These are phyloP conservation scores for Brachyrhaphis roseni DNA, from an alignment of 2,797 vertebrate genomes.

Conservation along the genomic window DNA sequence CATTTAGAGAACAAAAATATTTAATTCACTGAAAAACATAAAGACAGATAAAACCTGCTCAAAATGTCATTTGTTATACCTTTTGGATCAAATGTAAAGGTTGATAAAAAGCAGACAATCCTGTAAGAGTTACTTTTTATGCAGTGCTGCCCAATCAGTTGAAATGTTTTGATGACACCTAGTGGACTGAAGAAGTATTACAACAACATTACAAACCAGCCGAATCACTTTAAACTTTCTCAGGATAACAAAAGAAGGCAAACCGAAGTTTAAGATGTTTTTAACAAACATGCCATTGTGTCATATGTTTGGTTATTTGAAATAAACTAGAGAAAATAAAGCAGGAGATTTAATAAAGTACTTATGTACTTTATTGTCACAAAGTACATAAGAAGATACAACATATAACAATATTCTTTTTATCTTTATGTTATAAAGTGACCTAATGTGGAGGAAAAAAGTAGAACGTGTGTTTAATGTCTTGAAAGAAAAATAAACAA, in stretches of 20 bases:
- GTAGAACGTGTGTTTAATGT: slow-evolving; percentile 22
- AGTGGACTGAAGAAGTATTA: slow-evolving; percentile 44
- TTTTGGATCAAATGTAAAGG: background rate
- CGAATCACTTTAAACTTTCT: background rate
- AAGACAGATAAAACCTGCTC: background rate
- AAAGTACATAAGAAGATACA: slow-evolving; percentile 26
- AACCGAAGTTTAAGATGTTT: background rate
- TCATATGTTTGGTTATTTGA: background rate
- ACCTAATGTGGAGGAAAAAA: slow-evolving; percentile 33
- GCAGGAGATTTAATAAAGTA: background rate
- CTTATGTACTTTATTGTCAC: no score
- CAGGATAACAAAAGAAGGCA: background rate
- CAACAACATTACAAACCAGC: background rate
- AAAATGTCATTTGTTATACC: background rate
- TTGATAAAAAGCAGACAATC: background rate
- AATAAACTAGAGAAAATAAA: background rate
- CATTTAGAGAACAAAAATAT: background rate
- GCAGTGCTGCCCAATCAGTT: background rate
- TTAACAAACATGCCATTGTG: background rate
- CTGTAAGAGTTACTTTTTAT: background rate
- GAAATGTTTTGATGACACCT: slow-evolving; percentile 54
- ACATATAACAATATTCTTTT: slow-evolving; percentile 46
- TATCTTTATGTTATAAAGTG: slow-evolving; percentile 48
- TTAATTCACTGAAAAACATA: background rate
- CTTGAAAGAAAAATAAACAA: slow-evolving; percentile 22